A percentile compares a stretch with the other conserved stretches of the same genome.
phyloP scores from a whole-genome alignment of 2,113 vertebrate genomes.

The Cryptomyrus ogoouensis region DNA sequence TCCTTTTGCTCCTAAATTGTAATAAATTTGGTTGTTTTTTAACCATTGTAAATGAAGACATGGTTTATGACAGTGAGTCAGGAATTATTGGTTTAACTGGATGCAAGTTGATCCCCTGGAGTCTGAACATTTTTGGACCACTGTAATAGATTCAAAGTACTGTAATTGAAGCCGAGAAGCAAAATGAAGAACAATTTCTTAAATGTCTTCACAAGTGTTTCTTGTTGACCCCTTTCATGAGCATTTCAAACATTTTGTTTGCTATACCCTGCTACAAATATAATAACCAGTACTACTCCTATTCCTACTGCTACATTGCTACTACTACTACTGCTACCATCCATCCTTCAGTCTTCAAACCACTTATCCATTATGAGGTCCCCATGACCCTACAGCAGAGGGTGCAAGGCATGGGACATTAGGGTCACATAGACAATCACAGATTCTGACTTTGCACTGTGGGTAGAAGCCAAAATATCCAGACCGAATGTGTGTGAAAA shows the following conservation, averaged over 20 bases:
- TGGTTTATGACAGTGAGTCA: background rate
- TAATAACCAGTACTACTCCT: background rate
- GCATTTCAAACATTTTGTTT: background rate
- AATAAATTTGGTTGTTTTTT: background rate
- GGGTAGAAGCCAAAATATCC: background rate
- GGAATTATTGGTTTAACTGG: background rate
- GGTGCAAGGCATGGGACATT: background rate
- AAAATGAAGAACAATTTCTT: background rate
- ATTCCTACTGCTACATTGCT: background rate
- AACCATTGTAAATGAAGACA: background rate
- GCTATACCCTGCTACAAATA: background rate
- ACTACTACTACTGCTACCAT: background rate
- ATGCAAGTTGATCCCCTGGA: background rate
- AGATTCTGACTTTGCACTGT: background rate
- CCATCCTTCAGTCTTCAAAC: background rate
- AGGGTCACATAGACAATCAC: background rate
- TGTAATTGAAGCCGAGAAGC: background rate
- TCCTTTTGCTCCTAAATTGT: background rate
- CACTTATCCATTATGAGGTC: background rate
- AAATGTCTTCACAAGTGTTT: background rate
- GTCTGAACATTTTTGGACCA: background rate
- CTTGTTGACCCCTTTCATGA: background rate
- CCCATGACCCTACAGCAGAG: background rate
- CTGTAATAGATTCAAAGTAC: background rate
- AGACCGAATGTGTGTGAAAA: background rate